phyloP scores from a whole-genome alignment of 2,888 invertebrate species.

The Syrphus vitripennis region DNA sequence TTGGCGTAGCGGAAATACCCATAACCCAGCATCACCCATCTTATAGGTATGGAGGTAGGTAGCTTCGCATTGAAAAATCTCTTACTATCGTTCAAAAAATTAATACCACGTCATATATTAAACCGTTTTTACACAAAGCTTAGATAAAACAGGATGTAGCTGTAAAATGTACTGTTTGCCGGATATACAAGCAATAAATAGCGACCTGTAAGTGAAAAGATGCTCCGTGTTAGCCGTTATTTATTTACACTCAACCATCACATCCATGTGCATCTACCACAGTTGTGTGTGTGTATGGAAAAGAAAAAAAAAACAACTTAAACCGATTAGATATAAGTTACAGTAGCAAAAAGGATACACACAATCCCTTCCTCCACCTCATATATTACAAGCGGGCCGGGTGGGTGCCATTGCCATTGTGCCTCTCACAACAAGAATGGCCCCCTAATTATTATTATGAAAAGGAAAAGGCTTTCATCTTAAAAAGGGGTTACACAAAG shows the following conservation, averaged over 20 bases:
- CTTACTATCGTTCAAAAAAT: constrained; percentile 47
- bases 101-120: constrained; percentile 69
- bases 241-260: constrained; percentile 40
- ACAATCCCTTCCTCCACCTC: background rate
- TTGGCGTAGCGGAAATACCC: constrained; percentile 27
- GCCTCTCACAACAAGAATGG: constrained; percentile 65
- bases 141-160: constrained; percentile 25
- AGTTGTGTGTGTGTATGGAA: constrained; percentile 13
- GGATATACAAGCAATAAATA: constrained; percentile 44
- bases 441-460: constrained; percentile 71
- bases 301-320: too few relatives aligned
- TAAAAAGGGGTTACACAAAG: constrained; percentile 65
- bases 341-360: constrained; percentile 51
- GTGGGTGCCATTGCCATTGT: too few relatives aligned
- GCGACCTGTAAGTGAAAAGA: constrained; percentile 52
- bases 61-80: background rate
- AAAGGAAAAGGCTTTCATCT: constrained; percentile 69
- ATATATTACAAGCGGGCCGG: background rate
- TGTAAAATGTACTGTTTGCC: constrained; percentile 33
- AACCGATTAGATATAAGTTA: constrained; percentile 65
- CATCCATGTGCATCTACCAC: constrained; percentile 13
- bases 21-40: background rate
- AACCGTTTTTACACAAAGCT: constrained; percentile 33
- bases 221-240: constrained; percentile 59
- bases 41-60: too few relatives aligned